Base-by-base conservation (phyloP, 2,888 invertebrate species). In the Boloria euphrosyne region DNA sequence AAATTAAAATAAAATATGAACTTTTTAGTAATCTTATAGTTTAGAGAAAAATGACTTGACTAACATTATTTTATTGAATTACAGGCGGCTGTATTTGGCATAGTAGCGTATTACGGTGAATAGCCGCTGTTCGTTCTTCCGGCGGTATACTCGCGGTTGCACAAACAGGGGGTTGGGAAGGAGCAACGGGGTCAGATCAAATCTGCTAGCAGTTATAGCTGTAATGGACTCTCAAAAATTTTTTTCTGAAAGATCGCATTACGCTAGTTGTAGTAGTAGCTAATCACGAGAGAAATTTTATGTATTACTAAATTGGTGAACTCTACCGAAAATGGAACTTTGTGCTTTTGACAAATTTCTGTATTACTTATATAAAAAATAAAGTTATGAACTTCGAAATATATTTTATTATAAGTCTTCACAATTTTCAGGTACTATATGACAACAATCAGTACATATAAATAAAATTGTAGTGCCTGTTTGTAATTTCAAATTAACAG, bases 31-130 rank as follows among this genome's bases (percentile, higher is more conserved):
- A n/a, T n/a, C n/a, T 0, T 27, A 5, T 5, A 27, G 27, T 6
- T 27, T 27, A 27, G 5, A 27, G 5, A 27, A n/a, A 43, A 22
- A 13, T 13, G 16, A 18, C 13, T 13, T 3, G 27, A 27, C 3
- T 52, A n/a, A 14, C 22, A 27, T 10, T 0, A n/a, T 7, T 13
- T 50, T 17, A n/a, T 1, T 14, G n/a, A 6, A 16, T 61, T 16
- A 55, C 44, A 55, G 62, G 49, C n/a, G 55, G 49, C n/a, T 13
- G 10, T n/a, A 5, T 14, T 43, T 49, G 55, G 55, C 18, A 62
- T 6, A 54, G 55, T 38, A 43, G 22, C n/a, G 14, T 22, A 44
- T 7, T 22, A 31, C 54, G 13, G 14, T 43, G 18, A n/a, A 13
- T 5, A 31, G 22, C 31, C 16, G 38, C n/a, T 13, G 17, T 14